Conservation (phyloP, 2,113 vertebrate species). For the Cynoglossus semilaevis region DNA sequence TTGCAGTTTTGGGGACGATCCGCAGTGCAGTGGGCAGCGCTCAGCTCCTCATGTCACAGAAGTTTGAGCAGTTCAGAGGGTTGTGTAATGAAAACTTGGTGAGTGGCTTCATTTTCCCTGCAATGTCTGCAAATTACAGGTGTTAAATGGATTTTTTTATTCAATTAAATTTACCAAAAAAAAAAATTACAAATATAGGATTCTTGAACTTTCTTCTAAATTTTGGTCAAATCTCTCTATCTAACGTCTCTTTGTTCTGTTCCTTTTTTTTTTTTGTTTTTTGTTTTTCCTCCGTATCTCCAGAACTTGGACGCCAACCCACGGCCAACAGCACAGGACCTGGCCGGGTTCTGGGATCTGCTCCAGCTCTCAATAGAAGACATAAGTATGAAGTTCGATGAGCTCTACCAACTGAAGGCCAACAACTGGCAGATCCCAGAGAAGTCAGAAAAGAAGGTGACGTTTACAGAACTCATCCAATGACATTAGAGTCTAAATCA, state of each 20-base stretch:
- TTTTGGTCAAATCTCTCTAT: constrained; percentile 9
- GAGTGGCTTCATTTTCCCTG: constrained; percentile 31
- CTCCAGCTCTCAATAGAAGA: constrained; percentile 97
- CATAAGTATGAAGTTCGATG: constrained; percentile 98
- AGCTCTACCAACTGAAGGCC: constrained; percentile 94
- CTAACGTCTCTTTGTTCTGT: neutral
- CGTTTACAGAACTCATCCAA: neutral
- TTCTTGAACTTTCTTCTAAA: too few species aligned
- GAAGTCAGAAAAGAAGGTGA: constrained; percentile 87
- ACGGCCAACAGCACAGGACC: constrained; percentile 93
- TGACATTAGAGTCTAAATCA: neutral
- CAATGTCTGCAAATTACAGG: too few species aligned
- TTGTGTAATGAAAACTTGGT: constrained; percentile 92
- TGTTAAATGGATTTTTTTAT: too few species aligned
- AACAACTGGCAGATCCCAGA: constrained; percentile 92
- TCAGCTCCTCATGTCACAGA: constrained; percentile 95
- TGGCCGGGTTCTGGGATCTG: constrained; percentile 98
- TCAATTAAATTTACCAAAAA: too few species aligned
- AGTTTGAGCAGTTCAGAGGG: constrained; percentile 98
- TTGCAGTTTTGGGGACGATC: constrained; percentile 91
- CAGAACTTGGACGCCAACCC: constrained; percentile 90
- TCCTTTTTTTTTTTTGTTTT: too few species aligned
- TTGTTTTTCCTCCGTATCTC: neutral
- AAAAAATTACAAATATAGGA: too few species aligned
- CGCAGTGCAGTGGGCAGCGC: constrained; percentile 95